phyloP scores from a whole-genome alignment of 2,888 invertebrate species.

The Sipha maydis region DNA sequence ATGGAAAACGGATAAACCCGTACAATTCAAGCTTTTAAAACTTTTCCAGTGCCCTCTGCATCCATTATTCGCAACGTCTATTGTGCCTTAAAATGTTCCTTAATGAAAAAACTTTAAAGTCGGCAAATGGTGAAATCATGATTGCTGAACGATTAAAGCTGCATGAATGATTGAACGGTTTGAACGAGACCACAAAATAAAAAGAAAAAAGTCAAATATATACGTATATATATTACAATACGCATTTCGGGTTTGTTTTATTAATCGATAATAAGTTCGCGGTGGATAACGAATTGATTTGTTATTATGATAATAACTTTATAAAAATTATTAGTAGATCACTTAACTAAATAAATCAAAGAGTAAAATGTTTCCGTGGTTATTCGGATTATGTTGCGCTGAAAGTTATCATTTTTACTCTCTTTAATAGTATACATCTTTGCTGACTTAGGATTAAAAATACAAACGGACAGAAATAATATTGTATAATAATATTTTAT shows the following conservation, averaged over 20 bases:
- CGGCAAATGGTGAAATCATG: constrained; percentile 28
- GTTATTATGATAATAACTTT: constrained; percentile 10
- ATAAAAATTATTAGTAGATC: not conserved
- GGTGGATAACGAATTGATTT: not conserved
- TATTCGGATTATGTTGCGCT: too few species aligned
- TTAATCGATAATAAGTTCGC: not conserved
- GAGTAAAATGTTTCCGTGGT: too few species aligned
- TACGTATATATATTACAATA: not conserved
- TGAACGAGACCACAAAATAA: not conserved
- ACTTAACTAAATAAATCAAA: not conserved
- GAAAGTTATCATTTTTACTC: too few species aligned
- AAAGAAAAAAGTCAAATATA: constrained; percentile 1
- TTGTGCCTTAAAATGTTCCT: constrained; percentile 41
- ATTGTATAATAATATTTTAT: too few species aligned
- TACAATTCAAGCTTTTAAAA: constrained; percentile 48
- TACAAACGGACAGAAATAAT: too few species aligned
- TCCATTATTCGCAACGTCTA: constrained; percentile 9
- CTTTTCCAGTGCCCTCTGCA: constrained; percentile 7
- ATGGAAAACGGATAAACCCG: constrained; percentile 27
- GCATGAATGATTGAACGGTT: constrained; percentile 30
- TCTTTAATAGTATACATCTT: too few species aligned
- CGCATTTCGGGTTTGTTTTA: not conserved
- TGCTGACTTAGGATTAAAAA: too few species aligned
- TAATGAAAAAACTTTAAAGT: constrained; percentile 59
- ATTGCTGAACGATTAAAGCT: constrained; percentile 29